phyloP scores from a whole-genome alignment of 2,888 invertebrate species.

The Abscondita cerata region DNA sequence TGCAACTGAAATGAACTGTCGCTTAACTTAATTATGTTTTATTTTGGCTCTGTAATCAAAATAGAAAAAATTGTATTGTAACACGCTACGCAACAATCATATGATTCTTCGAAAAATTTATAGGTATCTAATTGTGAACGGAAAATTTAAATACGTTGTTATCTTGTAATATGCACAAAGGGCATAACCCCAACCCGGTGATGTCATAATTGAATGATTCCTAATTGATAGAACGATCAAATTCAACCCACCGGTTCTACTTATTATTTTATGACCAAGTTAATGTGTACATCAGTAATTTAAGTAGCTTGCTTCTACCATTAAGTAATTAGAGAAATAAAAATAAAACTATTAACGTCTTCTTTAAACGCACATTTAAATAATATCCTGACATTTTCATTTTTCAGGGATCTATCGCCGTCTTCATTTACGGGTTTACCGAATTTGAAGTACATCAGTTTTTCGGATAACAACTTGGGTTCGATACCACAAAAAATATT shows the following conservation, averaged over 20 bases:
- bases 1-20: too few species aligned
- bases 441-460: constrained; percentile 76
- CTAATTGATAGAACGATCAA: constrained; percentile 9
- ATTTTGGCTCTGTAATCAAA: too few species aligned
- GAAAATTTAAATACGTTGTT: constrained; percentile 1
- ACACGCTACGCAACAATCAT: too few species aligned
- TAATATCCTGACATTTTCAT: background rate
- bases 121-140: background rate
- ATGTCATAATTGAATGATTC: constrained; percentile 2
- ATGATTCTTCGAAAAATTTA: background rate
- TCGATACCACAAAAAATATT: constrained; percentile 80
- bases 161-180: background rate
- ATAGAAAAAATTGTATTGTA: too few species aligned
- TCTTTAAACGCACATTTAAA: too few species aligned
- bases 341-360: background rate
- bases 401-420: constrained; percentile 74
- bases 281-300: too few species aligned
- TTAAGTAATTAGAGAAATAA: too few species aligned
- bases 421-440: constrained; percentile 78
- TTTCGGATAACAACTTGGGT: constrained; percentile 80
- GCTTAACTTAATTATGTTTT: too few species aligned
- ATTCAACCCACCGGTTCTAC: constrained; percentile 1
- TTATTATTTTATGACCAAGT: background rate
- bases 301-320: too few species aligned
- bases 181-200: constrained; percentile 8